Base-by-base conservation (phyloP, 2,888 invertebrate species). In the Platycnemis pennipes region DNA sequence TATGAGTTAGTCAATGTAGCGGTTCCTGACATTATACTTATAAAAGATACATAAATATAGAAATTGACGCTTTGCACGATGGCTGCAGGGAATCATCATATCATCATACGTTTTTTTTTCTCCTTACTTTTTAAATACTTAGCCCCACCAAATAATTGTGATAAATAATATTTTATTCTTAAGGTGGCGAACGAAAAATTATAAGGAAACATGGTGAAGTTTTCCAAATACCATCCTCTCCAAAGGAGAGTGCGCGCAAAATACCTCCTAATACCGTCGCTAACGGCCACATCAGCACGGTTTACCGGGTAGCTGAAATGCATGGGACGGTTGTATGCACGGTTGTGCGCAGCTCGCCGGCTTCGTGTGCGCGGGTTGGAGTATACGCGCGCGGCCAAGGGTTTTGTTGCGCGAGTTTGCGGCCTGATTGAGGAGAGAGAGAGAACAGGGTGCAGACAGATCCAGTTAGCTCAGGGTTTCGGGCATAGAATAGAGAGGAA, bases 301-400 rank as follows among this genome's bases (percentile, higher is more conserved):
- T 91, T 91, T 91, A 26, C 91, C 44, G 91, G 91, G 91, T 91
- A 91, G 69, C 91, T 91, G 91, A 91, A 91, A 91, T 91, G 44
- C 91, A 91, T 91, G n/a, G 91, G 91, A 91, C 63, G 63, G 63
- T 22, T 89, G 91, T 69, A 56, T 91, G 42, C 26, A 44, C 63
- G 91, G 19, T 37, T 42, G 42, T 42, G 44, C 37, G 63, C 26
- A 42, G 8, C 19, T 16, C 31, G 2, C 13, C 37, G 77, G 77
- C 63, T 22, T 63, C 63, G 63, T 26, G 63, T n/a, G 63, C 63
- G 3, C 63, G 42, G 22, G 56, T 31, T 56, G 3, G 44, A 7
- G 63, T 42, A 49, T 63, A 63, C 69, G 91, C 53, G 88, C 31
- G 49, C n/a, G 26, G 16, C 37, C 63, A 37, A 56, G 89, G 91